Evolutionary conservation across 1,140 invertebrate species (phyloP).

Genomic region (Diorhabda carinulata): DNA sequence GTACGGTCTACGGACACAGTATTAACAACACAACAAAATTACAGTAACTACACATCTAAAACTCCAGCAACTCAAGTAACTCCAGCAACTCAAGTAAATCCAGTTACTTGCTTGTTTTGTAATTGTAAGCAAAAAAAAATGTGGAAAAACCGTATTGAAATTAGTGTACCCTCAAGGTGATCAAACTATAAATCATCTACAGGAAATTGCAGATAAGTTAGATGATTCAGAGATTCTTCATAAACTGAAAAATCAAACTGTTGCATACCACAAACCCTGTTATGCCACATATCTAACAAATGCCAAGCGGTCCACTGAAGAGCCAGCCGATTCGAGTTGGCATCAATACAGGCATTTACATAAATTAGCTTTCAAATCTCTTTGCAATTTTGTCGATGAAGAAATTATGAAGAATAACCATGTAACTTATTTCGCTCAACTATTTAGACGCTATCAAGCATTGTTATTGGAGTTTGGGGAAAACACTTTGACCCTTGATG

Average conservation of each 20-base stretch:
- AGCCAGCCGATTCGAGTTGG: background rate
- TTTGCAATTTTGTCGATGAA: conserved; percentile 16
- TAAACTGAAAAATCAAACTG: background rate
- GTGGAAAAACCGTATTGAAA: background rate
- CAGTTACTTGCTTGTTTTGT: background rate
- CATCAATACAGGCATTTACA: conserved; percentile 2
- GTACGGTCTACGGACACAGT: no score
- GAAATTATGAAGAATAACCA: conserved; percentile 23
- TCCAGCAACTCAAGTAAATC: background rate
- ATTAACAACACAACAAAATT: no score
- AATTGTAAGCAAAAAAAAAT: background rate
- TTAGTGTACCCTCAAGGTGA: background rate
- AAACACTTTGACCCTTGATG: background rate
- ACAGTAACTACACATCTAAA: no score
- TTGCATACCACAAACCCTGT: conserved; percentile 1
- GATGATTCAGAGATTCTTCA: background rate
- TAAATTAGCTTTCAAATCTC: conserved; percentile 7
- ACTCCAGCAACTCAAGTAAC: no score
- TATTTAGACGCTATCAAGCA: conserved; percentile 17
- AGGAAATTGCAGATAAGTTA: background rate
- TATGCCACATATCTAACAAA: background rate
- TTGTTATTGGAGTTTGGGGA: background rate
- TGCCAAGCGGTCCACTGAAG: background rate
- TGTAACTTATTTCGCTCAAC: conserved; percentile 16
- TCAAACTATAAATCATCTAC: background rate